Conservation (phyloP, 2,797 vertebrate genomes). For the Eulemur rubriventer region DNA sequence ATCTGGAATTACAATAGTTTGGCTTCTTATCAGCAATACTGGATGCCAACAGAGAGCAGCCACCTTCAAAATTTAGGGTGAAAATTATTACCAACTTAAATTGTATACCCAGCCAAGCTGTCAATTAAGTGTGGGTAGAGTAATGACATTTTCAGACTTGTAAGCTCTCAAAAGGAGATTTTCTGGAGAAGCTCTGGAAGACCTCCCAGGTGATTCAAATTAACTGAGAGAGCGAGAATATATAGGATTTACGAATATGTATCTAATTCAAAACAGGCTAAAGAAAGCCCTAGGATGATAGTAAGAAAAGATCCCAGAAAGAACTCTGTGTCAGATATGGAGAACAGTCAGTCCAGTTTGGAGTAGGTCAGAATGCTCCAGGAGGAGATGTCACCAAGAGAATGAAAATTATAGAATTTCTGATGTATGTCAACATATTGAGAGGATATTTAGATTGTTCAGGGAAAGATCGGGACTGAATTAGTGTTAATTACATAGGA, state of each 20-base stretch:
- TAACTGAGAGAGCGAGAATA: background rate
- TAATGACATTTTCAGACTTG: background rate
- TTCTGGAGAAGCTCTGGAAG: background rate
- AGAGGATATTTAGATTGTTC: background rate
- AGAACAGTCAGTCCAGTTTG: background rate
- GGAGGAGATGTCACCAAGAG: background rate
- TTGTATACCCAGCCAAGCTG: background rate
- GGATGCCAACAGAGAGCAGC: background rate
- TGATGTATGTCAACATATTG: background rate
- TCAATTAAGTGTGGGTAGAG: background rate
- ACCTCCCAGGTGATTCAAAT: background rate
- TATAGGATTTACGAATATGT: background rate
- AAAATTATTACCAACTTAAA: background rate
- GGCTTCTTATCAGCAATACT: background rate
- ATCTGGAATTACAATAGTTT: constrained; percentile 17
- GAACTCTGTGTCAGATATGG: background rate
- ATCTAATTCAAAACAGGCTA: background rate
- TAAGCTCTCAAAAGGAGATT: background rate
- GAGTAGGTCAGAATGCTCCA: background rate
- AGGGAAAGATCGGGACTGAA: background rate
- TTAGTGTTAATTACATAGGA: background rate
- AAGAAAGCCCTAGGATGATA: background rate
- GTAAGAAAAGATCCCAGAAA: background rate
- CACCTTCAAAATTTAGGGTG: background rate
- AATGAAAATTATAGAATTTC: background rate